Evolutionary conservation across 2,797 vertebrate species (phyloP).

Genomic region (Sebastolobus alascanus): DNA sequence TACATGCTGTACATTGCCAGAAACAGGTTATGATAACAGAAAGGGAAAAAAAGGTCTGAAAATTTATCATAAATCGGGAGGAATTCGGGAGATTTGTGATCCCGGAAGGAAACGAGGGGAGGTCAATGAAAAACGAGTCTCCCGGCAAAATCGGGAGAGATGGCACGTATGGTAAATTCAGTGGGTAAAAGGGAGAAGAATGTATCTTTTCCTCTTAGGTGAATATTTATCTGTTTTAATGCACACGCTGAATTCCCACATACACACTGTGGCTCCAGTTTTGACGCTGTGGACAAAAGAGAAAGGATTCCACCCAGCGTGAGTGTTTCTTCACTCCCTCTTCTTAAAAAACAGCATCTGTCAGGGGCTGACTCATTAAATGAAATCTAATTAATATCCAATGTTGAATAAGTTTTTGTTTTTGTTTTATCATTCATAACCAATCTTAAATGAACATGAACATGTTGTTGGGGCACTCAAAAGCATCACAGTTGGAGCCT

Average conservation of each 20-base stretch:
- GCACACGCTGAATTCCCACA: background rate
- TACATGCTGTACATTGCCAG: no score
- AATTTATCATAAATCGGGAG: no score
- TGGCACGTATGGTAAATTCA: background rate
- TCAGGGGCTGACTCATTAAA: background rate
- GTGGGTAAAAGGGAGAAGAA: background rate
- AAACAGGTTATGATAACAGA: no score
- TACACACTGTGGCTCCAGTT: background rate
- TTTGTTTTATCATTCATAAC: background rate
- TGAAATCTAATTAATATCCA: background rate
- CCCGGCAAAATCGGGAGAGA: no score
- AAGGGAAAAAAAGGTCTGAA: no score
- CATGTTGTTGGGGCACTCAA: background rate
- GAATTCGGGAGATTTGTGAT: no score
- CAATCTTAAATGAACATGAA: background rate
- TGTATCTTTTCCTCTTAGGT: background rate
- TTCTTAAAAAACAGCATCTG: background rate
- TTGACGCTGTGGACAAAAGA: background rate
- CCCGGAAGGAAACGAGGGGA: no score
- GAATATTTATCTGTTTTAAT: conserved; percentile 8
- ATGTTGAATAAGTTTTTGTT: background rate
- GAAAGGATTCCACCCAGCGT: background rate
- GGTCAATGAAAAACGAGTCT: no score
- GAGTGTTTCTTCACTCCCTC: background rate
- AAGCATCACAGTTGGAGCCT: background rate